Base-by-base conservation (phyloP, 1,140 invertebrate species). In the Drosophila truncata region DNA sequence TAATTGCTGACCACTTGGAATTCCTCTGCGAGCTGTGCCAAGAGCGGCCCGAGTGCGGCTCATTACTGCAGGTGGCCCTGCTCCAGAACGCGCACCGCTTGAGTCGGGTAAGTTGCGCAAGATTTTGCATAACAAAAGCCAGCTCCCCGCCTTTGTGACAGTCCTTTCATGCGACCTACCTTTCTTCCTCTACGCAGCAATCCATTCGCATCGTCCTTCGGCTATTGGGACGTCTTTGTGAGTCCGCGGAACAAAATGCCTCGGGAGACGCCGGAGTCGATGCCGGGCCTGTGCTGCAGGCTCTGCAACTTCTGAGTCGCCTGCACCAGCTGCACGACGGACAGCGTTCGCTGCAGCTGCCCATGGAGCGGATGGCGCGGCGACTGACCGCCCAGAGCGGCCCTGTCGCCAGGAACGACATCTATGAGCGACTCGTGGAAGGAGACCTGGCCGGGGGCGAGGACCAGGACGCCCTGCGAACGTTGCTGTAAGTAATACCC, bases 1-100 rank as follows among this genome's bases (percentile, higher is more conserved):
- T 92, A 91, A 92, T 92, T 91, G 80, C 88, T 67, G 91, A 92
- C 78, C 78, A 92, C 84, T 91, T 92, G 73, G 80, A 80, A 79
- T 92, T 92, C 80, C 78, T 92, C 80, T 75, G 91, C 78, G 79
- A 85, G 76, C 87, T 92, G 42, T 91, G 82, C 77, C 78, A 91
- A 91, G 85, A 80, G 72, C 82, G 80, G 63, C 72, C 72, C 57
- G 74, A 84, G 74, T 87, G 76, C 81, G 79, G 78, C 85, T 91
- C 91, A 78, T 91, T 92, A 91, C 65, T 91, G 80, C 74, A 77
- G 72, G 60, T 67, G 44, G 78, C 80, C 54, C 46, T 92, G 69
- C 63, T 91, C 16, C 76, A 64, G 23, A 50, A 82, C 33, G 79
- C 79, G 25, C 33, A 72, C 37, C 61, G 58, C 35, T 61, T 91